Conservation (phyloP, 1,140 invertebrate genomes). For the Cecropterus lyciades region DNA sequence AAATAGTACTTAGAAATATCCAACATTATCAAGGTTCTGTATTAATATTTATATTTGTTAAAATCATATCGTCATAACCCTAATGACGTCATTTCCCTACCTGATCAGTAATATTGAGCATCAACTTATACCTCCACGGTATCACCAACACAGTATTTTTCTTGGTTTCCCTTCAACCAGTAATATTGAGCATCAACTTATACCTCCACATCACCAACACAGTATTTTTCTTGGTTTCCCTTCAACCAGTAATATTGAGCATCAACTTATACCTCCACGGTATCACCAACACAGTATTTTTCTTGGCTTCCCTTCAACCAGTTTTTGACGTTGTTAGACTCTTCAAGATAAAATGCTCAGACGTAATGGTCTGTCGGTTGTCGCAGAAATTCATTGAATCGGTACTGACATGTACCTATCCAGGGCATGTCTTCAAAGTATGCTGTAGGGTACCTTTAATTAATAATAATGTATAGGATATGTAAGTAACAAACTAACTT, state of each 20-base stretch:
- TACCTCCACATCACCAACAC: slow-evolving; percentile 93
- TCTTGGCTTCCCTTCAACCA: slow-evolving; percentile 65
- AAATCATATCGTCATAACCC: slow-evolving; percentile 87
- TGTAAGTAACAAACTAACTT: too few relatives aligned
- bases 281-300: slow-evolving; percentile 91
- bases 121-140: slow-evolving; percentile 89
- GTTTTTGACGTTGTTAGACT: slow-evolving; percentile 70
- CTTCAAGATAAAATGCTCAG: slow-evolving; percentile 90
- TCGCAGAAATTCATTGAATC: slow-evolving; percentile 93
- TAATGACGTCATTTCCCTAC: slow-evolving; percentile 69
- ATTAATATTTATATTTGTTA: too few relatives aligned
- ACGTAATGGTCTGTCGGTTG: slow-evolving; percentile 97
- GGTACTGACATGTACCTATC: slow-evolving; percentile 95
- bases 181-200: slow-evolving; percentile 87
- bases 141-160: slow-evolving; percentile 91
- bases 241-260: slow-evolving; percentile 87
- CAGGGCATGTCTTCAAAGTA: slow-evolving; percentile 95
- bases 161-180: slow-evolving; percentile 69
- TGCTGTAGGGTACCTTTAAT: slow-evolving; percentile 86
- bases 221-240: slow-evolving; percentile 84
- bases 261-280: slow-evolving; percentile 90
- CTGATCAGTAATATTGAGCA: slow-evolving; percentile 86
- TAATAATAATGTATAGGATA: too few relatives aligned
- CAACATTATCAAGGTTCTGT: too few relatives aligned
- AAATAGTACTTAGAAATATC: too few relatives aligned